Percentiles rank a stretch among this genome's conserved stretches.
phyloP scores from a whole-genome alignment of 2,888 invertebrate species.

The Drosophila falleni region DNA sequence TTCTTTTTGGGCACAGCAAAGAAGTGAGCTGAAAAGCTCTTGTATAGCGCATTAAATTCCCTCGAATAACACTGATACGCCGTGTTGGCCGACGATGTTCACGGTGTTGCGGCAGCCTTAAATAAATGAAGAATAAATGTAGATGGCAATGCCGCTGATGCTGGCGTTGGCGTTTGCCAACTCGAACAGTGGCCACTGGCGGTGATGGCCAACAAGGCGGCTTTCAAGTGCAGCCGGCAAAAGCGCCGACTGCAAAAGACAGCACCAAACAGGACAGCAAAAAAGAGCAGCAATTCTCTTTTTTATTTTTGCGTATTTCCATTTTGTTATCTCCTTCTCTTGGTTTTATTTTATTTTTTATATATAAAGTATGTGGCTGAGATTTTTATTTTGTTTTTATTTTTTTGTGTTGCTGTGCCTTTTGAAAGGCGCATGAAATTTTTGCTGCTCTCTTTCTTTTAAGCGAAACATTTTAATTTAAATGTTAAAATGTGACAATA shows the following conservation, averaged over 20 bases:
- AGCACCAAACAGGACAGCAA: slow-evolving; percentile 56
- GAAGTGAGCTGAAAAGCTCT: slow-evolving; percentile 58
- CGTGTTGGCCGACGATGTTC: slow-evolving; percentile 67
- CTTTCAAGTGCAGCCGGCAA: slow-evolving; percentile 75
- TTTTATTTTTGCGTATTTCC: slow-evolving; percentile 14
- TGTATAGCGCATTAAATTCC: slow-evolving; percentile 44
- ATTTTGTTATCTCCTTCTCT: slow-evolving; percentile 2
- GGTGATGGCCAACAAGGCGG: slow-evolving; percentile 62
- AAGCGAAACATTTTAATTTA: slow-evolving; percentile 80
- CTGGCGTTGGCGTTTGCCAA: slow-evolving; percentile 40
- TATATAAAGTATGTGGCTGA: slow-evolving; percentile 64
- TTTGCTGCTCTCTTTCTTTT: slow-evolving; percentile 59
- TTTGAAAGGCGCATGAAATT: slow-evolving; percentile 63
- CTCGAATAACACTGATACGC: slow-evolving; percentile 70
- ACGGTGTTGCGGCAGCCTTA: slow-evolving; percentile 65
- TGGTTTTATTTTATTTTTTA: slow-evolving; percentile 19
- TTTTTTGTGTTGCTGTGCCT: slow-evolving; percentile 28
- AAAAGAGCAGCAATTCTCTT: slow-evolving; percentile 48
- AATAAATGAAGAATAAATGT: slow-evolving; percentile 74
- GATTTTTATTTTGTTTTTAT: slow-evolving; percentile 49
- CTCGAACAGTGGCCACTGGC: slow-evolving; percentile 48
- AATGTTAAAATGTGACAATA: slow-evolving; percentile 80
- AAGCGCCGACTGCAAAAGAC: slow-evolving; percentile 72
- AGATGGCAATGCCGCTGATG: slow-evolving; percentile 52
- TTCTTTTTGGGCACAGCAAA: not conserved